Conservation (phyloP, 2,113 vertebrate species). For the Apus apus region DNA sequence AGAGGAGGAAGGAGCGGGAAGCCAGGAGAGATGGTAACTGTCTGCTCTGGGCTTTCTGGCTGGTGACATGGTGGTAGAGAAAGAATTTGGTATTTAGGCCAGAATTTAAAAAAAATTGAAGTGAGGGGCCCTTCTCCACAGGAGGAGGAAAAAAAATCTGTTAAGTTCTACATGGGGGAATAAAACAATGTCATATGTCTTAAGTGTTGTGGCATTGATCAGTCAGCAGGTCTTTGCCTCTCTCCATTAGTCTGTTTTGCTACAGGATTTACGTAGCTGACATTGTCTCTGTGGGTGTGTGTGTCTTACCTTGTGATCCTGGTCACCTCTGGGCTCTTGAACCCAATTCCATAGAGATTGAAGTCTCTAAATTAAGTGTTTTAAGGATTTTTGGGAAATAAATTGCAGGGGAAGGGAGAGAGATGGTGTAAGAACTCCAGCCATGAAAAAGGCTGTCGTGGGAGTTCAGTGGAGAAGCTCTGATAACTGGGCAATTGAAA, state of each 20-base stretch:
- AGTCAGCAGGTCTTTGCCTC: neutral
- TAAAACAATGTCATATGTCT: neutral
- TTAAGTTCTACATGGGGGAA: neutral
- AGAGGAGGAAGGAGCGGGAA: constrained; percentile 89
- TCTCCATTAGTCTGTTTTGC: neutral
- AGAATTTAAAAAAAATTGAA: neutral
- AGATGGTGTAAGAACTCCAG: neutral
- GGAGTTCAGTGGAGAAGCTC: neutral
- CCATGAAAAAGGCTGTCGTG: neutral
- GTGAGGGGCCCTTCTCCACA: accelerated
- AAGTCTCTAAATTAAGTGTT: neutral
- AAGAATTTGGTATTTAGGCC: neutral
- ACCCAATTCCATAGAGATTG: neutral
- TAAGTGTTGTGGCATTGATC: neutral
- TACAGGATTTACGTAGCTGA: accelerated
- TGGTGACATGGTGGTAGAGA: neutral
- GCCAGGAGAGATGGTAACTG: constrained; percentile 85
- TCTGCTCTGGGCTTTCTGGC: neutral
- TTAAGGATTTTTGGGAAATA: neutral
- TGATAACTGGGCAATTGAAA: neutral
- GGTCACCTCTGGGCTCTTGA: neutral
- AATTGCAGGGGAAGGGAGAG: neutral
- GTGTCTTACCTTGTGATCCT: neutral
- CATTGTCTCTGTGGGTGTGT: neutral
- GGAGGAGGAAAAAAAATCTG: neutral